Evolutionary conservation across 2,113 vertebrate genomes (phyloP), one percentile per base, ranked within the genome.

Genomic region (Xyliphius kryptos): DNA sequence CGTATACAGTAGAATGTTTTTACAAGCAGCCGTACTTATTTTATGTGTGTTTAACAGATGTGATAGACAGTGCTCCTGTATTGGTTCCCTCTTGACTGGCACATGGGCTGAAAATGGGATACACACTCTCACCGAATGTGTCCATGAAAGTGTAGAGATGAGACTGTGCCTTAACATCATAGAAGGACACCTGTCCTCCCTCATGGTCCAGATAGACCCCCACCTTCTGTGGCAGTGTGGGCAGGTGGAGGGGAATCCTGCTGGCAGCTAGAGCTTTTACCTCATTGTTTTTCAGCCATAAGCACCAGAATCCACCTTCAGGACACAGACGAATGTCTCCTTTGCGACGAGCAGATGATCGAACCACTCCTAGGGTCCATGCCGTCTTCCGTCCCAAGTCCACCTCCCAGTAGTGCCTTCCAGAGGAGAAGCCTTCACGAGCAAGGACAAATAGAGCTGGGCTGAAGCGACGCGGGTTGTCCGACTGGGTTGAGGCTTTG

Each of bases 331-430:
- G 81, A 72, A 89, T 85, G 47, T 86, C 85, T 0, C 85, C 88
- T 56, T 89, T 87, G 57, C 88, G 84, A 2, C 61, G 81, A 2
- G 76, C 83, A 0, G 81, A 74, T 2, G 66, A 51, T 0, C 67
- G 61, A 11, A 74, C 73, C 56, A 89, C 67, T 0, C 88, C 87
- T 0, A 89, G 49, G 0, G 84, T 88, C 88, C 88, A 89, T 20
- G 84, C 78, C 0, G 74, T 83, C 76, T 89, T 89, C n/a, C 77
- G 78, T 0, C 66, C 70, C 12, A 83, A 57, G 0, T 88, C 83
- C 55, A 89, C 84, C 77, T 88, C 87, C 88, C 88, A 89, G 76
- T 88, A 89, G 76, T 89, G 85, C 0, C 84, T 79, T 1, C 87
- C 85, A 0, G 79, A 78, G 55, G 19, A 41, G 13, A 87, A 59